Conservation (phyloP, 2,113 vertebrate species). For the Engraulis encrasicolus region DNA sequence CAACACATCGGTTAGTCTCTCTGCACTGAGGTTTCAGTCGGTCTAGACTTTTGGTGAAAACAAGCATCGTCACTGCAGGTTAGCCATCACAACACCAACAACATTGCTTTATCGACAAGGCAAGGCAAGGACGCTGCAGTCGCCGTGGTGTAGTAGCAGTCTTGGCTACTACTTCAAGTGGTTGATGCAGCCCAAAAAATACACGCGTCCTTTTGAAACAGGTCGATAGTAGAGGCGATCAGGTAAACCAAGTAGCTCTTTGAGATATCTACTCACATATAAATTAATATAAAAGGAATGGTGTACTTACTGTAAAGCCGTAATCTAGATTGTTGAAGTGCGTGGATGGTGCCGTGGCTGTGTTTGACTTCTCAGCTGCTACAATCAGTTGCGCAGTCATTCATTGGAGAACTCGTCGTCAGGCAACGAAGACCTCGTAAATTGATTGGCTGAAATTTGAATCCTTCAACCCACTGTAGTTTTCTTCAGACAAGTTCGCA, state of each 20-base stretch:
- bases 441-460: slow-evolving; percentile 57
- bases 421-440: slow-evolving; percentile 63
- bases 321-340: background rate
- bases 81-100: background rate
- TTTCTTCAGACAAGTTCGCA: background rate
- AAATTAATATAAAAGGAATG: background rate
- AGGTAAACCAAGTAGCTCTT: background rate
- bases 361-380: background rate
- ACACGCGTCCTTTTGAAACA: background rate
- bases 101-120: background rate
- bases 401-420: slow-evolving; percentile 66
- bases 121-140: no score
- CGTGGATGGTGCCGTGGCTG: background rate
- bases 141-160: no score
- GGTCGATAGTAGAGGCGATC: background rate
- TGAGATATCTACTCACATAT: background rate
- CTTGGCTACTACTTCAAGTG: no score
- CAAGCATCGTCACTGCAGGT: background rate
- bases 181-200: no score
- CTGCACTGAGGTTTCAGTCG: background rate
- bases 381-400: slow-evolving; percentile 14
- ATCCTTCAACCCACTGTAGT: background rate
- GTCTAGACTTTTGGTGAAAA: background rate
- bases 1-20: background rate
- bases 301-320: background rate